Evolutionary conservation across 2,888 invertebrate species (phyloP).

Genomic region (Eurois occulta): DNA sequence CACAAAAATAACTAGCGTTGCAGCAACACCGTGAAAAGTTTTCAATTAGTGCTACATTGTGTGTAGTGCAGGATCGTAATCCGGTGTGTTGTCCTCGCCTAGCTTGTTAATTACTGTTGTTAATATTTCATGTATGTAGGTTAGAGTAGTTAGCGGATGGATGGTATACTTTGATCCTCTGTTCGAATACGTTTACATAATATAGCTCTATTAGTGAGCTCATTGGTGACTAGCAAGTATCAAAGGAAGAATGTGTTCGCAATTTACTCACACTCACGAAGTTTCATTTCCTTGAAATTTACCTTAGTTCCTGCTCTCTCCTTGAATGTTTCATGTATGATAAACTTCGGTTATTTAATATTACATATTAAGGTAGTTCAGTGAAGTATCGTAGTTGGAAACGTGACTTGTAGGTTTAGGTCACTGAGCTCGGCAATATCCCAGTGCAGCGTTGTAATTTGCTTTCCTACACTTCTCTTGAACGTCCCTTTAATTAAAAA

Average conservation of each 20-base stretch:
- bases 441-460: constrained; percentile 45
- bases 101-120: constrained; percentile 68
- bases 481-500: constrained; percentile 42
- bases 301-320: neutral
- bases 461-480: constrained; percentile 20
- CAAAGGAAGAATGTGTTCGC: constrained; percentile 20
- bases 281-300: constrained; percentile 19
- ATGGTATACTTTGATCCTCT: constrained; percentile 47
- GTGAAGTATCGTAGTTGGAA: constrained; percentile 6
- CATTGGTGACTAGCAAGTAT: constrained; percentile 23
- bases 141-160: constrained; percentile 46
- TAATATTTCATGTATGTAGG: constrained; percentile 59
- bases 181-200: constrained; percentile 38
- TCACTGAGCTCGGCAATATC: constrained; percentile 52
- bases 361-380: constrained; percentile 3
- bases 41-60: constrained; percentile 68
- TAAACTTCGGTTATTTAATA: constrained; percentile 6
- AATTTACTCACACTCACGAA: constrained; percentile 7
- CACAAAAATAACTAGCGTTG: constrained; percentile 64
- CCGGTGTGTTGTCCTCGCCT: constrained; percentile 56
- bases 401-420: constrained; percentile 46
- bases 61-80: constrained; percentile 45
- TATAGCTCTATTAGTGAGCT: constrained; percentile 24
- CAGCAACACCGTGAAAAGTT: constrained; percentile 61
- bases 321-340: neutral